Evolutionary conservation across 2,797 vertebrate genomes (phyloP), one percentile per base, ranked within the genome.

Genomic region (Taeniopygia guttata): DNA sequence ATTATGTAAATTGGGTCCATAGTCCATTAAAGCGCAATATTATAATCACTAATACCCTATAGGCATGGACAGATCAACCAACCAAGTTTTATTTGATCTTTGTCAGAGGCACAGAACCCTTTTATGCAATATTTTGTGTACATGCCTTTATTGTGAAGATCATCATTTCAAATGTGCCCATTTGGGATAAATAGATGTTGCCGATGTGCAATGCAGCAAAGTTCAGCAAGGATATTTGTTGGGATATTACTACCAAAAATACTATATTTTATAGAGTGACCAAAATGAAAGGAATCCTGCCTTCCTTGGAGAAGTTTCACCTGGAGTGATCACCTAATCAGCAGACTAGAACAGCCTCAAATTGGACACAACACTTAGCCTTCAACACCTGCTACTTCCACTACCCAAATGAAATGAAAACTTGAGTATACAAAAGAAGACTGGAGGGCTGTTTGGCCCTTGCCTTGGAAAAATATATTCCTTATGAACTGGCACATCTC

Each of bases 41-140:
- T 96, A 96, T 95, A 97, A 89, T 95, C 94, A 96, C 94, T 96
- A 90, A 96, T 92, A 91, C 94, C 95, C 93, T 78, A 94, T 93
- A 95, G 93, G 93, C 86, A 91, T 81, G 90, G 56, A 89, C 70
- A 93, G 90, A 97, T 94, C 86, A 92, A 89, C 68, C 75, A 93
- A 70, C 76, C 78, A 93, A 80, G 77, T 84, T 96, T 95, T 93
- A 84, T 96, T 97, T 96, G 84, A 93, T 96, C 84, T 97, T 96
- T 96, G 70, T 94, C 76, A 91, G 95, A 93, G 59, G 49, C 58
- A 95, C 69, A 25, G 38, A 94, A 45, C 40, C 67, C n/a, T 95
- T 95, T 84, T 64, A 76, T 94, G 93, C 40, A 91, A 70, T 87
- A 95, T 77, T 89, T 92, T 77, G 77, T 81, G 55, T 73, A 86